Conservation (phyloP, 2,797 vertebrate genomes). For the Acanthurus leucopareius region DNA sequence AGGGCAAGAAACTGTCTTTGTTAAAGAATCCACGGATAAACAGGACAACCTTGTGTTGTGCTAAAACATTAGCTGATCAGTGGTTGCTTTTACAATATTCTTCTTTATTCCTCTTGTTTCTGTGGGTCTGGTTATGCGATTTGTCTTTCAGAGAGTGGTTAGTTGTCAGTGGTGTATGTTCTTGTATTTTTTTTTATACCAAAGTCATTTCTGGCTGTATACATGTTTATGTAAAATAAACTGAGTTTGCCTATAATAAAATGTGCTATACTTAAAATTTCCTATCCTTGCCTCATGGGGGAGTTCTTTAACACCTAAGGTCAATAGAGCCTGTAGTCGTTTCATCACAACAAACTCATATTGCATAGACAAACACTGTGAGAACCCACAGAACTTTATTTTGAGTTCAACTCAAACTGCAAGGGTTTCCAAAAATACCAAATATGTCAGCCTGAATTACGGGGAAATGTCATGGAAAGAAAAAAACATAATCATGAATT, state of each 20-base stretch:
- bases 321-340: neutral
- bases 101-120: neutral
- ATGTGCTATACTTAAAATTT: neutral
- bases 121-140: neutral
- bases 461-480: neutral
- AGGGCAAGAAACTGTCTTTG: neutral
- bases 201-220: neutral
- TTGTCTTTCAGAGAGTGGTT: neutral
- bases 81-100: neutral
- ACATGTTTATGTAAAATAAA: neutral
- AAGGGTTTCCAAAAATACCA: slow-evolving; percentile 38
- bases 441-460: slow-evolving; percentile 25
- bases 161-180: neutral
- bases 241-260: neutral
- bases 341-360: slow-evolving; percentile 1
- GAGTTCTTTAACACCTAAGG: neutral
- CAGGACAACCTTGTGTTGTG: neutral
- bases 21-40: neutral
- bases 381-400: slow-evolving; percentile 24
- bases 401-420: slow-evolving; percentile 22
- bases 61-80: neutral
- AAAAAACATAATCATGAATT: slow-evolving; percentile 7
- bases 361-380: neutral
- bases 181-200: neutral
- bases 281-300: neutral